Evolutionary conservation across 2,113 vertebrate species (phyloP).

Genomic region (Alligator sinensis): DNA sequence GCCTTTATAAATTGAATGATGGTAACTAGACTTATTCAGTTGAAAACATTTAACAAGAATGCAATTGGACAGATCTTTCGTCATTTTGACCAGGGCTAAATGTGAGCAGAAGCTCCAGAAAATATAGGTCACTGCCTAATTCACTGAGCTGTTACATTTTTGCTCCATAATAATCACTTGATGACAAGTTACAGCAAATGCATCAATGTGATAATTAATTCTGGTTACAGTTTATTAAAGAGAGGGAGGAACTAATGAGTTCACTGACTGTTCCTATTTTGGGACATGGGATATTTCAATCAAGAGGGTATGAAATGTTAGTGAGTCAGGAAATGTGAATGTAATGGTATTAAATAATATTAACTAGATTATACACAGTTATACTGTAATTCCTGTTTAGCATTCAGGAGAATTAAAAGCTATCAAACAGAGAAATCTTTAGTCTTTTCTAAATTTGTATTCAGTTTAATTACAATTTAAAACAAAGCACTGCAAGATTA

Average conservation of each 20-base stretch:
- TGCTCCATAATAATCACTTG: conserved; percentile 66
- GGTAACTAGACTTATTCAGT: conserved; percentile 47
- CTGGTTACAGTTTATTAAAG: conserved; percentile 65
- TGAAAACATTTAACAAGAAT: conserved; percentile 69
- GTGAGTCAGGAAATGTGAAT: not conserved
- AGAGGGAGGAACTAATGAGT: conserved; percentile 51
- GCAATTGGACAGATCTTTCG: conserved; percentile 59
- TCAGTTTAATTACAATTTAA: not conserved
- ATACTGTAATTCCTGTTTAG: conserved; percentile 4
- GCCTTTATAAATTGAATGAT: conserved; percentile 56
- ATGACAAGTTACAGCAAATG: conserved; percentile 66
- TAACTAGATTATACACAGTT: conserved; percentile 38
- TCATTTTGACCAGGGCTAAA: conserved; percentile 63
- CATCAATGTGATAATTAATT: conserved; percentile 68
- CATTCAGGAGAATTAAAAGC: not conserved
- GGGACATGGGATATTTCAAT: conserved; percentile 43
- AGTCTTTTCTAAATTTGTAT: not conserved
- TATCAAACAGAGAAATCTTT: not conserved
- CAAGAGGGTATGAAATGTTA: conserved; percentile 24
- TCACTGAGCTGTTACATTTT: conserved; percentile 66
- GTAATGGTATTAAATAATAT: conserved; percentile 39
- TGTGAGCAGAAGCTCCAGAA: conserved; percentile 63
- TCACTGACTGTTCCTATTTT: conserved; percentile 63
- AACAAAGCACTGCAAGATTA: not conserved
- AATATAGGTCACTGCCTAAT: conserved; percentile 75